Conservation (phyloP, 1,140 invertebrate species). For the Tetranychus cinnabarinus region DNA sequence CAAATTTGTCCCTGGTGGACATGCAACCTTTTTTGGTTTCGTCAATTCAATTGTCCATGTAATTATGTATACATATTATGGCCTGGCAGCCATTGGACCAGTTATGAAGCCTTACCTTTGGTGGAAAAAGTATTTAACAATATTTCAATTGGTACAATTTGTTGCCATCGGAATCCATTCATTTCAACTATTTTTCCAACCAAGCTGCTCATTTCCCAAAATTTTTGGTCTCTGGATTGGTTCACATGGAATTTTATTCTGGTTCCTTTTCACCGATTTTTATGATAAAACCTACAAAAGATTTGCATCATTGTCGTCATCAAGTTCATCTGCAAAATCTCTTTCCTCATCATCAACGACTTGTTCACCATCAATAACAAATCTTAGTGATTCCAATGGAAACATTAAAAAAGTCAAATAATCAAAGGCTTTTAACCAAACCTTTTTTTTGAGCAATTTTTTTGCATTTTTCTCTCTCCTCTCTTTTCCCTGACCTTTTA, state of each 20-base stretch:
- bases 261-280: background rate
- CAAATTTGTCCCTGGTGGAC: conserved; percentile 27
- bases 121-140: conserved; percentile 24
- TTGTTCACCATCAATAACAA: background rate
- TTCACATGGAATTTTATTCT: background rate
- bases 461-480: too few relatives aligned
- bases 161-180: background rate
- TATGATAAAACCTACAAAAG: background rate
- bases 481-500: too few relatives aligned
- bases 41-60: conserved; percentile 57
- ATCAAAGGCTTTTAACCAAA: background rate
- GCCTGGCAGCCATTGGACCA: conserved; percentile 28
- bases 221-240: background rate
- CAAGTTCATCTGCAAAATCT: background rate
- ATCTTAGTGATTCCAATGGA: background rate
- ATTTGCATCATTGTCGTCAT: background rate
- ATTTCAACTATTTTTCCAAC: background rate
- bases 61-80: conserved; percentile 33
- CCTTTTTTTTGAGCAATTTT: too few relatives aligned
- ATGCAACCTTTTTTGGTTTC: conserved; percentile 46
- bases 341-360: background rate
- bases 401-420: background rate
- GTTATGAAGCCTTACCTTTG: conserved; percentile 28
- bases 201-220: background rate
- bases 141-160: conserved; percentile 2